Conservation (phyloP, 2,797 vertebrate species). For the Acridotheres tristis region DNA sequence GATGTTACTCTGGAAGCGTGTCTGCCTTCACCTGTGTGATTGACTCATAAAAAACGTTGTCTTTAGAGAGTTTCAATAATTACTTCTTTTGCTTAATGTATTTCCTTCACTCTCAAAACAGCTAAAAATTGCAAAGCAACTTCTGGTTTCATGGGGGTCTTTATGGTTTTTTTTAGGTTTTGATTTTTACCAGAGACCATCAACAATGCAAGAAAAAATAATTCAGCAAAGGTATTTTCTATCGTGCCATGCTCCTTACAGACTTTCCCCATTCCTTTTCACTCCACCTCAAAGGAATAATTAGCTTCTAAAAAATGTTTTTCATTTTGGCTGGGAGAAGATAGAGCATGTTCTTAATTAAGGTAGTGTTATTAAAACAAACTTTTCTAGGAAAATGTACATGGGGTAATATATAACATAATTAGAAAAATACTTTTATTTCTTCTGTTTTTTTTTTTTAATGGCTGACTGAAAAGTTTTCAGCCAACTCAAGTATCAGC, state of each 20-base stretch:
- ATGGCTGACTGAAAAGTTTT: neutral
- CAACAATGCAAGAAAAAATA: neutral
- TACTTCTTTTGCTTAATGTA: neutral
- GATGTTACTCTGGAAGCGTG: neutral
- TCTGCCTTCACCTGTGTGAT: neutral
- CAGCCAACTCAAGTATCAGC: neutral
- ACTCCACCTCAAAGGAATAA: constrained; percentile 50
- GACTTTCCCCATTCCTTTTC: neutral
- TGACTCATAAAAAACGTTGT: neutral
- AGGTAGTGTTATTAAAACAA: constrained; percentile 52
- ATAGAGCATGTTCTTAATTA: constrained; percentile 63
- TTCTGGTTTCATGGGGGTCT: neutral
- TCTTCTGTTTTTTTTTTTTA: neutral
- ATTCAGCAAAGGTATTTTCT: neutral
- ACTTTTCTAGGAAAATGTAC: constrained; percentile 42
- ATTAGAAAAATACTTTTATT: constrained; percentile 1
- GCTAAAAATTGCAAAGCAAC: neutral
- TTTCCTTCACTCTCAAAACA: neutral
- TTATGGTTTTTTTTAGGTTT: no score
- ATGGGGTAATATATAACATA: constrained; percentile 6
- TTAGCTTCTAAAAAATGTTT: constrained; percentile 31
- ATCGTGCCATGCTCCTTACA: neutral
- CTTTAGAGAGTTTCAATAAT: neutral
- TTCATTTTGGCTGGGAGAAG: constrained; percentile 52
- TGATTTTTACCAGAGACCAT: neutral